phyloP scores from a whole-genome alignment of 2,113 vertebrate genomes.

The Chroicocephalus ridibundus region DNA sequence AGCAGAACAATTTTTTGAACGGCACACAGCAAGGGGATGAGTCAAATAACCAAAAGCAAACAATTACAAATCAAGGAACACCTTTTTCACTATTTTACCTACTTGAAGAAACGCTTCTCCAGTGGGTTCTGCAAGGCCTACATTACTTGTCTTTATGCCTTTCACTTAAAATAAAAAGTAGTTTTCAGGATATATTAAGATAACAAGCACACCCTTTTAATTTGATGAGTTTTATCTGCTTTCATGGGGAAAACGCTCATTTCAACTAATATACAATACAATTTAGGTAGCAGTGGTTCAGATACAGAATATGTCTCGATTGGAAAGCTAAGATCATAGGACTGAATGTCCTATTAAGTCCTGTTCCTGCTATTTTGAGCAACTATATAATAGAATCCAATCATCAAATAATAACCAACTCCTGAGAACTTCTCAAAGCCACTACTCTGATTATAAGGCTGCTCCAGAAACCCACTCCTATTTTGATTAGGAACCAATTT shows the following conservation, averaged over 20 bases:
- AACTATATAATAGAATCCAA: not conserved
- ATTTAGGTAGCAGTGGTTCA: not conserved
- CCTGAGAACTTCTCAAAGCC: not conserved
- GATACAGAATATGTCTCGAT: not conserved
- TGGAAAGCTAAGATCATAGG: not conserved
- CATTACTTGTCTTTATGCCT: not conserved
- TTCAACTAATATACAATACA: not conserved
- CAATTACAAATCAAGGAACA: not conserved
- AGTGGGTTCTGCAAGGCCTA: not conserved
- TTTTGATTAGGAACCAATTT: constrained; percentile 1
- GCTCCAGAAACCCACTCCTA: not conserved
- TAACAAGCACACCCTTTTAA: not conserved
- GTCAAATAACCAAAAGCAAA: constrained; percentile 4
- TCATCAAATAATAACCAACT: constrained; percentile 4
- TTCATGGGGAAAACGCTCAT: not conserved
- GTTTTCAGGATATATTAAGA: not conserved
- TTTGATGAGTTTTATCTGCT: not conserved
- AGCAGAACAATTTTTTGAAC: not conserved
- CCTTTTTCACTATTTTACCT: not conserved
- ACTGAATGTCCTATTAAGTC: not conserved
- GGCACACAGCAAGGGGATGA: not conserved
- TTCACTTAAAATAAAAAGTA: not conserved
- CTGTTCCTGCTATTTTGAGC: constrained; percentile 18
- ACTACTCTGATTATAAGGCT: not conserved
- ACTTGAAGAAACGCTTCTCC: not conserved